Base-by-base conservation (phyloP, 1,140 invertebrate genomes). In the Mesaphorura yosii region DNA sequence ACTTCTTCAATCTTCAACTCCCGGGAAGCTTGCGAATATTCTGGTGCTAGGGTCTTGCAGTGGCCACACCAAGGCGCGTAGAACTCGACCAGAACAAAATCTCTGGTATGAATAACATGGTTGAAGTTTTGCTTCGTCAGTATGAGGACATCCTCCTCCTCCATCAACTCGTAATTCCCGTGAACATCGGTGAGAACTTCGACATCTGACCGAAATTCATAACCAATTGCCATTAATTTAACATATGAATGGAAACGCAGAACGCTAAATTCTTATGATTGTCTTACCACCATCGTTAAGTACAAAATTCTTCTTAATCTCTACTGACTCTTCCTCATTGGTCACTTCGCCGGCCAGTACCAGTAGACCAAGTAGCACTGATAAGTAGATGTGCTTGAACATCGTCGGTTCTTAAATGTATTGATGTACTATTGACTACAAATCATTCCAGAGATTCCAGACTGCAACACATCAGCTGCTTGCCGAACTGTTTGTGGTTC, bases 11-110 rank as follows among this genome's bases (percentile, higher is more conserved):
- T 47, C 51, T 66, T 67, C 23, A 70, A 41, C 12, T 60, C 58
- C 48, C 63, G 60, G 3, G 68, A 67, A 12, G 68, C 69, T 51
- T 52, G 58, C 1, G 65, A 52, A 61, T 68, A 70, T 47, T 69
- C 67, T 5, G 68, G 68, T 20, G 55, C 67, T 26, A 70, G 53
- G 6, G 48, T 17, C 46, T 70, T 66, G 49, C 69, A 70, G 48
- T 70, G 69, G 4, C 64, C 66, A 61, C 69, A 69, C 73, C 73
- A 75, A 25, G 73, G 73, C 12, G 73, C 73, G 67, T 74, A 76
- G 62, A 75, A 75, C 61, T 75, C 73, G 7, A 76, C 72, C 23
- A 76, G 60, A 20, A 74, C 64, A 28, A 64, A 66, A n/a, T 69
- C 65, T 31, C 68, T 63, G 15, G 60, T 51, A 20, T 64, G 59